Evolutionary conservation across 2,797 vertebrate species (phyloP).

Genomic region (Adrianichthys oophorus): DNA sequence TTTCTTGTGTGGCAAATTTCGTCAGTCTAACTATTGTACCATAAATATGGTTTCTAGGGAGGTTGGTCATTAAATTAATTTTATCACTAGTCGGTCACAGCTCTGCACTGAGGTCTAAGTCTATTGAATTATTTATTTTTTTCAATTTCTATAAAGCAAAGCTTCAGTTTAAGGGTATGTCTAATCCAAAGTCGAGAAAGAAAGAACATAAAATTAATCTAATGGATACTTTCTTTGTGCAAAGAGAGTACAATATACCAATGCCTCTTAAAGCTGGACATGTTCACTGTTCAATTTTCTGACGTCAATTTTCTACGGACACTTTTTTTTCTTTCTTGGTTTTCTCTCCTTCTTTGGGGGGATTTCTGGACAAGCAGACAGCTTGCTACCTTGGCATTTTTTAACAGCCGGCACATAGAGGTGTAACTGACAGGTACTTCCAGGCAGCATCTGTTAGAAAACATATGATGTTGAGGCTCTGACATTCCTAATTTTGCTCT

Average conservation of each 20-base stretch:
- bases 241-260: slow-evolving; percentile 30
- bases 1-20: slow-evolving; percentile 35
- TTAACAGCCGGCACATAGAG: slow-evolving; percentile 69
- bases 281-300: slow-evolving; percentile 44
- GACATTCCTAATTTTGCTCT: slow-evolving; percentile 65
- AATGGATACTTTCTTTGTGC: slow-evolving; percentile 36
- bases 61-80: slow-evolving; percentile 47
- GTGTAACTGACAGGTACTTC: slow-evolving; percentile 67
- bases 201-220: slow-evolving; percentile 42
- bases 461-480: slow-evolving; percentile 62
- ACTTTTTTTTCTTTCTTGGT: slow-evolving; percentile 45
- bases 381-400: slow-evolving; percentile 63
- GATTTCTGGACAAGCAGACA: slow-evolving; percentile 64
- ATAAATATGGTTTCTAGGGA: slow-evolving; percentile 33
- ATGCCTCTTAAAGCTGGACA: slow-evolving; percentile 36
- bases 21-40: slow-evolving; percentile 26
- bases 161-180: slow-evolving; percentile 37
- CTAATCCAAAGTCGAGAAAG: slow-evolving; percentile 32
- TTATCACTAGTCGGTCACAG: slow-evolving; percentile 34
- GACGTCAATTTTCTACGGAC: slow-evolving; percentile 56
- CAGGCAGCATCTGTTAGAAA: slow-evolving; percentile 72
- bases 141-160: slow-evolving; percentile 26
- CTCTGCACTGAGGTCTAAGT: slow-evolving; percentile 31
- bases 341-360: slow-evolving; percentile 48
- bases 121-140: slow-evolving; percentile 51